phyloP scores from a whole-genome alignment of 2,888 invertebrate genomes.

The Acleris holmiana region DNA sequence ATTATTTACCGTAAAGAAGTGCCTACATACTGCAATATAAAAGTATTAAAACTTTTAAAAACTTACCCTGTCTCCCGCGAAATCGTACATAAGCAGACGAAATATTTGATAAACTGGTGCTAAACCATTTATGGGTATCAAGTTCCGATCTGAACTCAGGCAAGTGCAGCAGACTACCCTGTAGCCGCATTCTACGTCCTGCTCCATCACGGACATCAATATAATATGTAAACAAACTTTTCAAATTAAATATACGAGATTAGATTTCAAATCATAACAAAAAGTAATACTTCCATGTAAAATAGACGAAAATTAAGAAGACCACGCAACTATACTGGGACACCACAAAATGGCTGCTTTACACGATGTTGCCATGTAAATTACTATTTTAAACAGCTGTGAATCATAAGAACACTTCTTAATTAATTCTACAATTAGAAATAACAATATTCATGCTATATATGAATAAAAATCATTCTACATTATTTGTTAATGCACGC shows the following conservation, averaged over 20 bases:
- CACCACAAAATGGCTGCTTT: constrained; percentile 84
- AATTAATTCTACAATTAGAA: neutral
- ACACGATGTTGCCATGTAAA: constrained; percentile 60
- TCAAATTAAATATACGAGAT: constrained; percentile 53
- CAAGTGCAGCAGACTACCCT: constrained; percentile 69
- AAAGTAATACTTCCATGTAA: constrained; percentile 83
- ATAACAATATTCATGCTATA: too few species aligned
- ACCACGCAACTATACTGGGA: constrained; percentile 68
- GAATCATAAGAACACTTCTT: neutral
- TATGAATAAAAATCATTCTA: too few species aligned
- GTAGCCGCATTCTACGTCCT: constrained; percentile 67
- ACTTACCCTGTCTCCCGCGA: constrained; percentile 72
- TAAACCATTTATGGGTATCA: constrained; percentile 60
- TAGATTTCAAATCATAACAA: constrained; percentile 76
- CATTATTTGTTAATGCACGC: too few species aligned
- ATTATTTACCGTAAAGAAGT: constrained; percentile 1
- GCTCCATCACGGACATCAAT: constrained; percentile 62
- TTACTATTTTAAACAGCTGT: constrained; percentile 14
- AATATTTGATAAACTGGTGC: constrained; percentile 67
- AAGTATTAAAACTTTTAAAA: constrained; percentile 43
- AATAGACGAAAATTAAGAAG: constrained; percentile 78
- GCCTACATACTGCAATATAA: neutral
- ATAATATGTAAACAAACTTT: constrained; percentile 43
- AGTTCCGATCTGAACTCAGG: constrained; percentile 69
- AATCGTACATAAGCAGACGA: constrained; percentile 72